Evolutionary conservation across 1,140 invertebrate species (phyloP).

Genomic region (Drosophila elegans): DNA sequence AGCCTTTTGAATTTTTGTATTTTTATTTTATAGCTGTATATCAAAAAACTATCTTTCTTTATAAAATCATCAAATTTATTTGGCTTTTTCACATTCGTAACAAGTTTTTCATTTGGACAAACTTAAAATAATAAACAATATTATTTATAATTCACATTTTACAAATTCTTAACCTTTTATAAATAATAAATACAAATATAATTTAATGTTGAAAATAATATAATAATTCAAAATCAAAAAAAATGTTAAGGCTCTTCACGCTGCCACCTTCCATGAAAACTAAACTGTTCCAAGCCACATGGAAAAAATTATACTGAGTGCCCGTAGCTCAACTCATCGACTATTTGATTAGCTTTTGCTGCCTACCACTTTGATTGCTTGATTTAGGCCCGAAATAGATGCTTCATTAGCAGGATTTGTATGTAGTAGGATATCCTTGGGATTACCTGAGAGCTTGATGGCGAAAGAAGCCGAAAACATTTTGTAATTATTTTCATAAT

Average conservation of each 20-base stretch:
- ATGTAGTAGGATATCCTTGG: slow-evolving; percentile 2
- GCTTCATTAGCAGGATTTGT: slow-evolving; percentile 50
- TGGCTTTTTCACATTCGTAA: no score
- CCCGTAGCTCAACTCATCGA: slow-evolving; percentile 54
- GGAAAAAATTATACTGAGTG: slow-evolving; percentile 45
- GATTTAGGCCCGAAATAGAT: slow-evolving; percentile 24
- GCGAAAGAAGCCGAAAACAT: slow-evolving; percentile 44
- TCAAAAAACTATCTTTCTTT: no score
- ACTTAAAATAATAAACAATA: no score
- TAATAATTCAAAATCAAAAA: no score
- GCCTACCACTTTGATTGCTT: slow-evolving; percentile 28
- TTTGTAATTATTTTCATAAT: slow-evolving; percentile 77
- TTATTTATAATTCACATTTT: no score
- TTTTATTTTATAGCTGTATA: no score
- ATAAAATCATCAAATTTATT: no score
- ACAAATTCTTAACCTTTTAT: no score
- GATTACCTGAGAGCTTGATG: slow-evolving; percentile 25
- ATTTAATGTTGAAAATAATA: no score
- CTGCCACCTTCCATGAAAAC: slow-evolving; percentile 2
- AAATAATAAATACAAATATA: no score
- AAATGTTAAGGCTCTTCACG: not conserved
- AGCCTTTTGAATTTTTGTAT: no score
- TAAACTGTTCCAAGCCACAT: not conserved
- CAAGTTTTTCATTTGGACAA: no score
- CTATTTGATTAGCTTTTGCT: slow-evolving; percentile 59